phyloP scores from a whole-genome alignment of 1,140 invertebrate species.

The Glossosoma conforme region DNA sequence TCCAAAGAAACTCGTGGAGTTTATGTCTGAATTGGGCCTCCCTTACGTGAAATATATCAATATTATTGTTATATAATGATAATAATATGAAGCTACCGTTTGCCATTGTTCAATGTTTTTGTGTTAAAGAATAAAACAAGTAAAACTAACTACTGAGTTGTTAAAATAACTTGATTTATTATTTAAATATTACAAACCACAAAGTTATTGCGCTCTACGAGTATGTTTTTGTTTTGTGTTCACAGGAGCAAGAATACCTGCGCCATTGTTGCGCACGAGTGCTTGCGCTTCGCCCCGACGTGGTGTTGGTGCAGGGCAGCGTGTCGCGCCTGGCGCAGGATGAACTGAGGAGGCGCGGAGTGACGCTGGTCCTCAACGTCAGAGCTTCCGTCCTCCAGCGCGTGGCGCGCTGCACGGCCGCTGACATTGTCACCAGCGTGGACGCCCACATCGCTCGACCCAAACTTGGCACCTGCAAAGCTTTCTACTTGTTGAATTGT shows the following conservation, averaged over 20 bases:
- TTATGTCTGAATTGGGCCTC: too few relatives aligned
- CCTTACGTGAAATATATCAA: too few relatives aligned
- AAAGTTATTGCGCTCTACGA: too few relatives aligned
- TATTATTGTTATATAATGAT: too few relatives aligned
- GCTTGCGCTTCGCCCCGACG: conserved; percentile 73
- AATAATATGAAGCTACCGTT: too few relatives aligned
- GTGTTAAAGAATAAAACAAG: too few relatives aligned
- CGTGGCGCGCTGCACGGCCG: conserved; percentile 75
- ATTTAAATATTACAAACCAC: too few relatives aligned
- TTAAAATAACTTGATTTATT: too few relatives aligned
- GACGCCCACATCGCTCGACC: conserved; percentile 78
- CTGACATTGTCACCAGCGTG: conserved; percentile 83
- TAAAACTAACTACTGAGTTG: too few relatives aligned
- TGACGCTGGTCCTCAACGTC: conserved; percentile 86
- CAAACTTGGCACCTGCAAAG: conserved; percentile 79
- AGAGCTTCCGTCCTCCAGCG: conserved; percentile 80
- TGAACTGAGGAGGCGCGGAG: conserved; percentile 67
- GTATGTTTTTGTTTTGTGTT: conserved; percentile 18
- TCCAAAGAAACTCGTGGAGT: too few relatives aligned
- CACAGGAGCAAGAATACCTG: conserved; percentile 84
- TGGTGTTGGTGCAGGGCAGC: conserved; percentile 86
- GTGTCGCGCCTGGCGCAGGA: conserved; percentile 88
- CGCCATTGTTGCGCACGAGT: conserved; percentile 87
- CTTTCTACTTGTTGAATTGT: conserved; percentile 74
- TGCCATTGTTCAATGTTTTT: too few relatives aligned